phyloP scores from a whole-genome alignment of 2,113 vertebrate genomes.

The Maccullochella peelii region DNA sequence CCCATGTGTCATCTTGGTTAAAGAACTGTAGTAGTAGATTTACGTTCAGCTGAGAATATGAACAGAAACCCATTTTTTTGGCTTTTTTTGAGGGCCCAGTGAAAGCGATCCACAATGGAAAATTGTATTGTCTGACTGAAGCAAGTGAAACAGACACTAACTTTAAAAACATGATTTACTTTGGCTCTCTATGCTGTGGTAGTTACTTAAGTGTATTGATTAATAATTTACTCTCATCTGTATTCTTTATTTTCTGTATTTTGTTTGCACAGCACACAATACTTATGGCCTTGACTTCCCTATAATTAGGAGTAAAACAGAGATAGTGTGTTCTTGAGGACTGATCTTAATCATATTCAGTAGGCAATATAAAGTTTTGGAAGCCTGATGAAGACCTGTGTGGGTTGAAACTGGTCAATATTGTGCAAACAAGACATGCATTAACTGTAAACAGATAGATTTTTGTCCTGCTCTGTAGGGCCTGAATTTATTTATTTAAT shows the following conservation, averaged over 20 bases:
- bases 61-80: neutral
- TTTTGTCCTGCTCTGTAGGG: neutral
- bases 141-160: neutral
- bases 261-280: conserved; percentile 8
- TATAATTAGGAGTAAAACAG: neutral
- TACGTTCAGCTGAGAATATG: neutral
- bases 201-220: neutral
- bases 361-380: neutral
- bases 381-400: neutral
- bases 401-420: conserved; percentile 4
- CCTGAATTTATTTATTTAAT: neutral
- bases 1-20: neutral
- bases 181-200: neutral
- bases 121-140: neutral
- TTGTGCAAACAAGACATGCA: neutral
- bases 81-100: neutral
- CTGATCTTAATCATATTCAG: neutral
- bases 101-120: neutral
- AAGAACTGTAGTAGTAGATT: neutral
- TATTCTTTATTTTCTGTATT: neutral
- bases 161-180: neutral
- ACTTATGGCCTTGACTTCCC: neutral
- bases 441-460: neutral
- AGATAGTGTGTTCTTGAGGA: neutral
- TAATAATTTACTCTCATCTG: conserved; percentile 1